phyloP scores from a whole-genome alignment of 2,888 invertebrate genomes.

The Leptura quadrifasciata region DNA sequence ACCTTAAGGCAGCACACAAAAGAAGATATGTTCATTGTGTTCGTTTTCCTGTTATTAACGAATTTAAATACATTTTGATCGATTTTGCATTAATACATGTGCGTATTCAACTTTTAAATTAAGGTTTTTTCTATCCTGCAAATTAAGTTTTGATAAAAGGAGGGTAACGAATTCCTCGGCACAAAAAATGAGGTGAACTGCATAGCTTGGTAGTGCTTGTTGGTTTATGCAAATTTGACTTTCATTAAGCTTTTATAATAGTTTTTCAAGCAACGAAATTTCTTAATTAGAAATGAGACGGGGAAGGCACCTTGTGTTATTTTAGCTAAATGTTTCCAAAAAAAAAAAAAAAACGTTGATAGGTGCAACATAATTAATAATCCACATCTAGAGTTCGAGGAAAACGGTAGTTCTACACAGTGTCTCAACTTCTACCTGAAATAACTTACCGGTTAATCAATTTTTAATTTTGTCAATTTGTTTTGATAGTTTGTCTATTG shows the following conservation, averaged over 20 bases:
- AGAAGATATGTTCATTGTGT: slow-evolving; percentile 14
- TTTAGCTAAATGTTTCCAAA: background rate
- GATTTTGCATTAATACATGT: slow-evolving; percentile 5
- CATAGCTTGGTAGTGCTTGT: background rate
- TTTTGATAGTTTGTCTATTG: no score
- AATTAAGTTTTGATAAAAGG: background rate
- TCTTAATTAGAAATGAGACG: background rate
- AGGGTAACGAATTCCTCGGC: background rate
- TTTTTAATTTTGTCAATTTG: no score
- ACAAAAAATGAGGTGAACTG: background rate
- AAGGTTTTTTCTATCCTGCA: background rate
- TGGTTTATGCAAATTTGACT: background rate
- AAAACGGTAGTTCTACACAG: no score
- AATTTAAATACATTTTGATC: slow-evolving; percentile 11
- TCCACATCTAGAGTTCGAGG: no score
- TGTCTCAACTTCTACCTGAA: no score
- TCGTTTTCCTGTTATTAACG: slow-evolving; percentile 19
- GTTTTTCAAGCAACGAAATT: background rate
- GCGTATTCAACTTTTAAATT: slow-evolving; percentile 15
- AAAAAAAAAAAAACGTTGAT: no score
- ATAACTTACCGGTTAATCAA: no score
- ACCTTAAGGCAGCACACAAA: slow-evolving; percentile 13
- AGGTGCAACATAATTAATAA: no score
- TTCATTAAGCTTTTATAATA: background rate
- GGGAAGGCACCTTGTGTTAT: background rate